These are phyloP conservation scores for Parauchenoglanis ngamensis DNA, from an alignment of 2,797 vertebrate species.

Conservation along the genomic window DNA sequence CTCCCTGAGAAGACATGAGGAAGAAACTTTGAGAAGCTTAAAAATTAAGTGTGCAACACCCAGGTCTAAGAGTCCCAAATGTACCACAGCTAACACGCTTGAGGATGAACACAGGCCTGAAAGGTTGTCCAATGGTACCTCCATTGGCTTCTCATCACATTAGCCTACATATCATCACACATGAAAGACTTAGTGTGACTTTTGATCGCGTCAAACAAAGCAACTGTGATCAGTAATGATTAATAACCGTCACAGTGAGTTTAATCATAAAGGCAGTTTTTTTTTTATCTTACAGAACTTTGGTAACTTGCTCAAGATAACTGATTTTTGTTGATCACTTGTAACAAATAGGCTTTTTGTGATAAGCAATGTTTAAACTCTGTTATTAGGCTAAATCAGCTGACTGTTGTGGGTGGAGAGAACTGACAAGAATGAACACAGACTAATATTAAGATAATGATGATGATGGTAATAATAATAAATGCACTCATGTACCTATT, in stretches of 20 bases:
- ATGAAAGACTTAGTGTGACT: too few relatives aligned
- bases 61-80: not conserved
- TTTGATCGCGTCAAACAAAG: not conserved
- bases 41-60: not conserved
- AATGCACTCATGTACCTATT: not conserved
- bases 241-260: not conserved
- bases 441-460: not conserved
- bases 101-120: not conserved
- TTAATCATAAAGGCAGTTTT: not conserved
- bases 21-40: not conserved
- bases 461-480: not conserved
- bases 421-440: not conserved
- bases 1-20: not conserved
- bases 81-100: not conserved
- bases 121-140: not conserved
- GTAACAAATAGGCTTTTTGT: not conserved
- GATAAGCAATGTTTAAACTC: not conserved
- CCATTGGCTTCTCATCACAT: not conserved
- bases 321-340: not conserved
- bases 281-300: slow-evolving; percentile 1
- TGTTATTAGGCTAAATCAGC: not conserved
- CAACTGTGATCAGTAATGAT: not conserved
- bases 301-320: not conserved
- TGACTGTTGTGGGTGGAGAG: not conserved
- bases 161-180: not conserved